These are phyloP conservation scores for Nomada ruficornis DNA, from an alignment of 2,888 invertebrate species.

Conservation along the genomic window DNA sequence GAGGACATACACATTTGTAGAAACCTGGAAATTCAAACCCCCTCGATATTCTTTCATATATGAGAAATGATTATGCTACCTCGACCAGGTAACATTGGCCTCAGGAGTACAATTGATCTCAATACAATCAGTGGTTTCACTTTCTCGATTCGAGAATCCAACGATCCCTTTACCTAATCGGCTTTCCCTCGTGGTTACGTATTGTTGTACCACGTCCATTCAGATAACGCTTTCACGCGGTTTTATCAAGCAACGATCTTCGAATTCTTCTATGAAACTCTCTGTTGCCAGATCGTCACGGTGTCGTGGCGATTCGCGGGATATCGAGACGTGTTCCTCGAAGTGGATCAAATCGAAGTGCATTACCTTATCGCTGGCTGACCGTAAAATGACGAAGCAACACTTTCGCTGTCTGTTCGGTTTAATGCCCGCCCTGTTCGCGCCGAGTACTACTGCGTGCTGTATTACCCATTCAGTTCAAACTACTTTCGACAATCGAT, in stretches of 20 bases:
- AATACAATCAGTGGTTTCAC: no score
- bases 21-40: no score
- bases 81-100: no score
- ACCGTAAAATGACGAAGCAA: constrained; percentile 53
- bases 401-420: constrained; percentile 30
- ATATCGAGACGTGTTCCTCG: neutral
- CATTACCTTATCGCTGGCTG: constrained; percentile 38
- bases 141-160: neutral
- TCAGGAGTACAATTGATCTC: no score
- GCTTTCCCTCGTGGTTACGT: neutral
- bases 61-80: no score
- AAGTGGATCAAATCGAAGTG: constrained; percentile 41
- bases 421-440: constrained; percentile 1
- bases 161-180: no score
- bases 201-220: constrained; percentile 3
- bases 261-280: constrained; percentile 12
- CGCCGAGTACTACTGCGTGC: neutral
- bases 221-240: constrained; percentile 14
- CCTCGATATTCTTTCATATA: no score
- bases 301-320: constrained; percentile 6
- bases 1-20: no score
- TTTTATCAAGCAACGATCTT: constrained; percentile 25
- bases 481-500: constrained; percentile 23
- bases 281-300: constrained; percentile 14
- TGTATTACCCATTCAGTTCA: constrained; percentile 8